Base-by-base conservation (phyloP, 2,888 invertebrate species). In the Ophonus ardosiacus region DNA sequence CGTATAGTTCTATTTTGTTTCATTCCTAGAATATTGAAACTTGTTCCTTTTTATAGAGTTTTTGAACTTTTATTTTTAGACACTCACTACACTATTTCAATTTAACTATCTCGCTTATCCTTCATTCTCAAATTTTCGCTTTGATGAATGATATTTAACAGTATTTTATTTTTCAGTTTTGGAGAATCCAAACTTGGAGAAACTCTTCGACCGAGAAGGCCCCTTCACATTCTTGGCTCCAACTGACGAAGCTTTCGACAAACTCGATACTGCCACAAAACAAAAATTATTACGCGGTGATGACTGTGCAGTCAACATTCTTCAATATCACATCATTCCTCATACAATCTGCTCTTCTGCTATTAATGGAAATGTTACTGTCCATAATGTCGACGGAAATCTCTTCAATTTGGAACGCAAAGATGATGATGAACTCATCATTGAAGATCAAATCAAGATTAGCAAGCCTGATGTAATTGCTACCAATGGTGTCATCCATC, bases 401-500 rank as follows among this genome's bases (percentile, higher is more conserved):
- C 88, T 91, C 86, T 88, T 93, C 86, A 92, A 92, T 86, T 90
- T 93, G 87, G 92, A 91, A 88, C 92, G 92, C 86, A 92, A 89
- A 71, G 90, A 90, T 5, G 92, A 93, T 38, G 92, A 93, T 85
- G 92, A 93, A 85, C 88, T 94, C 56, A 90, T 93, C 57, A 92
- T 95, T 31, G 93, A 93, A 87, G 92, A 93, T 15, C 92, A 92
- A 74, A 93, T 93, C 0, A 93, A 93, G 88, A 92, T 95, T 31
- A 89, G 92, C 7, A 92, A 92, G 84, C 90, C 92, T 3, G 96
- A 96, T 89, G 91, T 94, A 40, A 93, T 96, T 90, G 95, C 93
- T 10, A 94, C 94, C 0, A 95, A 96, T 90, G 96, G 96, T n/a
- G 95, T 96, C 1, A 89, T 96, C 38, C 95, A 96, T 89, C 91